A percentile compares a stretch with the other conserved stretches of the same genome.
Conservation (phyloP, 2,888 invertebrate species). For the Cordilura impudica region DNA sequence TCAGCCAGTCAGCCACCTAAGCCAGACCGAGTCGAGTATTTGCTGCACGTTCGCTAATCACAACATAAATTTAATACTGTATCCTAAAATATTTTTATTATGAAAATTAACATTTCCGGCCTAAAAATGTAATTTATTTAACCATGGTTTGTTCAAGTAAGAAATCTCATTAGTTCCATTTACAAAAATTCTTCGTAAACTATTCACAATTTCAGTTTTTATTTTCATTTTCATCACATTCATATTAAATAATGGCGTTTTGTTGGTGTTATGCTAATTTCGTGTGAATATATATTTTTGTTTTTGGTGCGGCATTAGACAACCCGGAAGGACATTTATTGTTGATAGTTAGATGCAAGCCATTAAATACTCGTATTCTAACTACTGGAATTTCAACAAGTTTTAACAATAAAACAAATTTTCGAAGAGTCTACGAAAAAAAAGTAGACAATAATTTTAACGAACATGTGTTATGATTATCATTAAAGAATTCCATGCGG, state of each 20-base stretch:
- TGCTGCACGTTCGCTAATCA: not conserved
- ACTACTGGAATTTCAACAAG: not conserved
- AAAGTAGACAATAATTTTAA: not conserved
- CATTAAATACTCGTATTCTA: not conserved
- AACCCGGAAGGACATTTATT: constrained; percentile 21
- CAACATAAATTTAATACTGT: not conserved
- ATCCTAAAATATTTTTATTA: not conserved
- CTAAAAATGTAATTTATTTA: not conserved
- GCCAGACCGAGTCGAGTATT: too few relatives aligned
- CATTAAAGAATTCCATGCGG: too few relatives aligned
- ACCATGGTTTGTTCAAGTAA: not conserved
- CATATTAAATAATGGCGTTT: not conserved
- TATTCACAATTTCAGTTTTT: not conserved
- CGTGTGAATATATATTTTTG: too few relatives aligned
- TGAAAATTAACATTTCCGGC: constrained; percentile 29
- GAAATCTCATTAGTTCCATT: constrained; percentile 11
- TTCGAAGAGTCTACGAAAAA: not conserved
- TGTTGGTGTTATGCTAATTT: constrained; percentile 6
- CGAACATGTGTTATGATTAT: not conserved
- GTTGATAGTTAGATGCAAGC: not conserved
- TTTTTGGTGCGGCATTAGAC: constrained; percentile 2
- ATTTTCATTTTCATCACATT: not conserved
- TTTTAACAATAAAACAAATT: not conserved
- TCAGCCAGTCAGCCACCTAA: too few relatives aligned
- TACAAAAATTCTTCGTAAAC: not conserved